Percentiles rank a stretch among this genome's conserved stretches.
phyloP scores from a whole-genome alignment of 2,113 vertebrate species.

The Poeciliopsis retropinna region DNA sequence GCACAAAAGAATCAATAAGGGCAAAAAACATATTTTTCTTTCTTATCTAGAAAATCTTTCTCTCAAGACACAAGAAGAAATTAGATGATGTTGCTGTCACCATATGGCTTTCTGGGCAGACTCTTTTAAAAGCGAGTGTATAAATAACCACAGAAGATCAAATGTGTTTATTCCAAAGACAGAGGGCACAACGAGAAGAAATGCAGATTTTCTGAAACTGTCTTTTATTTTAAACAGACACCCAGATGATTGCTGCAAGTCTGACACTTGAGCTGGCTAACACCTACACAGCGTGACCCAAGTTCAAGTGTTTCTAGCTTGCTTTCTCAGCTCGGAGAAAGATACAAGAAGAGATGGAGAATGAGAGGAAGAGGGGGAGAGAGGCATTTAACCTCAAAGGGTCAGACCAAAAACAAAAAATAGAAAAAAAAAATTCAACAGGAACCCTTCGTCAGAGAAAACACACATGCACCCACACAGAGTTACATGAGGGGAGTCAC shows the following conservation, averaged over 20 bases:
- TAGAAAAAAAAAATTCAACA: conserved; percentile 79
- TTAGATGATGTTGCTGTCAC: conserved; percentile 42
- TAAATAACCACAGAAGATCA: conserved; percentile 53
- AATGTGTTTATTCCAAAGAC: conserved; percentile 44
- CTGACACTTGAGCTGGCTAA: conserved; percentile 61
- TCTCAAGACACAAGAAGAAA: conserved; percentile 29
- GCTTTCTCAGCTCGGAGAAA: conserved; percentile 41
- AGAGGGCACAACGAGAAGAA: conserved; percentile 56
- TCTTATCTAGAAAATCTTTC: conserved; percentile 8
- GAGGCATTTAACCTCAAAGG: conserved; percentile 89
- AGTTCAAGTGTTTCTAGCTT: conserved; percentile 71
- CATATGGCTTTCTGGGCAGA: conserved; percentile 38
- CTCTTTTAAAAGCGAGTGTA: conserved; percentile 50
- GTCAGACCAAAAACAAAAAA: conserved; percentile 75
- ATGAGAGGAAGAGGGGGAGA: conserved; percentile 23
- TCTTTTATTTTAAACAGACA: conserved; percentile 70
- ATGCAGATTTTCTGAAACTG: conserved; percentile 60
- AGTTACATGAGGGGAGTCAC: conserved; percentile 12
- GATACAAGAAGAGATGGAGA: conserved; percentile 20
- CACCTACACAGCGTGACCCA: conserved; percentile 59
- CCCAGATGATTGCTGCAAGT: conserved; percentile 54
- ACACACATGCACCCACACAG: conserved; percentile 80
- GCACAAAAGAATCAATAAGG: neutral
- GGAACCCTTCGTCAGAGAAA: conserved; percentile 80
- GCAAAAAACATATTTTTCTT: conserved; percentile 9